Conservation (phyloP, 1,140 invertebrate genomes). For the Galleria mellonella region DNA sequence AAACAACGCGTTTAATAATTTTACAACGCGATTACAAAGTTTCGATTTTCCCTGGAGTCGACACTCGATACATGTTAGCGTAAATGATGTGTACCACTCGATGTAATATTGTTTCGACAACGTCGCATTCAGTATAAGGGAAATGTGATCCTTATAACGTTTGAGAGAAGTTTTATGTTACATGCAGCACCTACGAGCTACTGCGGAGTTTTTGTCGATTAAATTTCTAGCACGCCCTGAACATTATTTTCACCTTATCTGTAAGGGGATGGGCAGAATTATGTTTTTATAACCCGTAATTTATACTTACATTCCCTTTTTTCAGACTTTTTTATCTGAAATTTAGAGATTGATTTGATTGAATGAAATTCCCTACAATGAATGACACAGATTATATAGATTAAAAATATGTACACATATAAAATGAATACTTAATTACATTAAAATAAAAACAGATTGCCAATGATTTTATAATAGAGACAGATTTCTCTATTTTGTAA, state of each 20-base stretch:
- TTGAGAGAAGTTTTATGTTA: slow-evolving; percentile 9
- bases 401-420: too few relatives aligned
- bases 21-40: slow-evolving; percentile 13
- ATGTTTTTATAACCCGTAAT: too few relatives aligned
- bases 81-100: background rate
- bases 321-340: too few relatives aligned
- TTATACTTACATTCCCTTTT: too few relatives aligned
- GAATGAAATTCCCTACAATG: too few relatives aligned
- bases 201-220: too few relatives aligned
- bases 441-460: too few relatives aligned
- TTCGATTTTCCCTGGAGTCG: slow-evolving; percentile 9
- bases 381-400: too few relatives aligned
- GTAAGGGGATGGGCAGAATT: background rate
- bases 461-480: too few relatives aligned
- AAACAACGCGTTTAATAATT: slow-evolving; percentile 5
- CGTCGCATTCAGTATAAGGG: slow-evolving; percentile 1
- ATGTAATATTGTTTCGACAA: slow-evolving; percentile 3
- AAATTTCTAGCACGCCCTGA: slow-evolving; percentile 2
- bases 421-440: too few relatives aligned
- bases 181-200: background rate
- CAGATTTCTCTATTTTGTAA: too few relatives aligned
- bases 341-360: too few relatives aligned
- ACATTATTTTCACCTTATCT: slow-evolving; percentile 5
- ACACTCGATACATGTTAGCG: background rate
- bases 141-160: slow-evolving; percentile 19